Evolutionary conservation across 2,113 vertebrate genomes (phyloP).

Genomic region (Microtus oregoni): DNA sequence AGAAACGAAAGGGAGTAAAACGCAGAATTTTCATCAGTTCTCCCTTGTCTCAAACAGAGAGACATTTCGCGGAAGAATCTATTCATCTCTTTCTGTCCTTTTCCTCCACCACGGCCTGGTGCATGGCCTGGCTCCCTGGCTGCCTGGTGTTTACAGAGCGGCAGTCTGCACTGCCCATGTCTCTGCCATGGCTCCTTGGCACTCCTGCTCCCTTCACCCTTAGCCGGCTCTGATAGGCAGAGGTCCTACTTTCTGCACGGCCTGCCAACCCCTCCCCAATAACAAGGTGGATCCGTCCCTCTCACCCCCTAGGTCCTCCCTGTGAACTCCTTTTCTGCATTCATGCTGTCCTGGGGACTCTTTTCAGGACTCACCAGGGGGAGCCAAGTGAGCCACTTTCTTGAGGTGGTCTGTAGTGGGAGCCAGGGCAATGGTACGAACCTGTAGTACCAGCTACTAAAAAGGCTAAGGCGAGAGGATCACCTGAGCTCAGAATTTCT

Average conservation of each 20-base stretch:
- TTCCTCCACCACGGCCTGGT: background rate
- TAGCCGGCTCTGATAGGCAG: background rate
- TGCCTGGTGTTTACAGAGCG: background rate
- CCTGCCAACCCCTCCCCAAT: background rate
- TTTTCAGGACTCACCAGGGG: background rate
- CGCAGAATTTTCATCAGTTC: background rate
- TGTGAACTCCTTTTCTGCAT: background rate
- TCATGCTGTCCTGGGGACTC: background rate
- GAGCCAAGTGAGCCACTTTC: background rate
- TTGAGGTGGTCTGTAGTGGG: background rate
- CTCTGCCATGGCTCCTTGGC: background rate
- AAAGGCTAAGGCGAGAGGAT: background rate
- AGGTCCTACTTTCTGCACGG: background rate
- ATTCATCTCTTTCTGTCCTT: background rate
- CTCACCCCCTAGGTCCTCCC: background rate
- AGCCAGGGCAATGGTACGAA: background rate
- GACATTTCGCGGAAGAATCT: background rate
- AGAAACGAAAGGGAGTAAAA: background rate
- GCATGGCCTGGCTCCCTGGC: background rate
- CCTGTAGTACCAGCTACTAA: background rate
- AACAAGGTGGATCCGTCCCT: background rate
- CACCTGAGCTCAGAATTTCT: background rate
- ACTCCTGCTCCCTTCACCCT: background rate
- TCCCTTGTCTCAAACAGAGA: background rate
- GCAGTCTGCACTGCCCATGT: background rate